Evolutionary conservation across 2,888 invertebrate species (phyloP), one percentile per base, ranked within the genome.

Genomic region (Smittia aterrima): DNA sequence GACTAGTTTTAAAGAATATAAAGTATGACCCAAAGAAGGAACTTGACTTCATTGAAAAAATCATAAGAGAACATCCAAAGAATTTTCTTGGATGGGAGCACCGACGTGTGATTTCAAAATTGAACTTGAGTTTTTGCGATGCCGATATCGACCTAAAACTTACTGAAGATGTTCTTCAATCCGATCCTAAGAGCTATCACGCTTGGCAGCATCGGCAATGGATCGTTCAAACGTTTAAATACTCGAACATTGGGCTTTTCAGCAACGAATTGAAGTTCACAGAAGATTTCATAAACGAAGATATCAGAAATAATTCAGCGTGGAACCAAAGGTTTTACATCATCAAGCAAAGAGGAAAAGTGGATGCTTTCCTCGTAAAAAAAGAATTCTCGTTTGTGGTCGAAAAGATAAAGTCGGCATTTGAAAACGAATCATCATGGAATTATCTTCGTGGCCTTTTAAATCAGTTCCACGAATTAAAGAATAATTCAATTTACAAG

Each of bases 81-180:
- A 99, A 98, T 83, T 99, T 99, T 83, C 99, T 99, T 87, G 90
- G 89, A 0, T 95, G 96, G 96, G 95, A 97, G 83, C 97, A 98
- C 80, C 86, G 97, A 20, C 88, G 91, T 79, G 90, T 92, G 13
- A 87, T 99, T 74, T 92, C 98, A 0, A 95, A 96, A 9, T 16
- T 22, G 16, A 70, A 70, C 20, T n/a, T 70, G 80, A 92, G 90
- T 91, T 83, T 93, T 66, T 88, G 91, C 78, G 93, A 94, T 81
- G 87, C 92, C 0, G 84, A 88, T 6, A 85, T 88, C 75, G 98
- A 99, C 81, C 84, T 98, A 73, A 85, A 87, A 68, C 87, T 99
- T 76, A 97, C 96, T 0, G 88, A 89, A 77, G 85, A 85, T 76
- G 90, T 96, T 70, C 85, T 99, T 32, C 82, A 86, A 64, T 88